These are phyloP conservation scores for Mustela lutreola DNA, from an alignment of 2,113 vertebrate species.

Conservation along the genomic window DNA sequence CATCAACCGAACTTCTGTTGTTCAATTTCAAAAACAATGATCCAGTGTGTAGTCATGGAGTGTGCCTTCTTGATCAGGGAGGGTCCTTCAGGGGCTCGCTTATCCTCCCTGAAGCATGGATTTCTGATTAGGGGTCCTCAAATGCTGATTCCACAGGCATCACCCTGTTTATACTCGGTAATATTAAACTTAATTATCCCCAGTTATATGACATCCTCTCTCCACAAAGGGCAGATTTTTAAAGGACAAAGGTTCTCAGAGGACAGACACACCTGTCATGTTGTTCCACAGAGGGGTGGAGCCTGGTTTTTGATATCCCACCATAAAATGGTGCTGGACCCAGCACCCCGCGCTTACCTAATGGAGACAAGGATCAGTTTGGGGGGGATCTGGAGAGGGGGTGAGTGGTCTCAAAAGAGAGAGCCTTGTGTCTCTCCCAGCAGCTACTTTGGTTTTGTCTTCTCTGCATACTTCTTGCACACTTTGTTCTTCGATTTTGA, in stretches of 20 bases:
- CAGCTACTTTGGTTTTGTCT: background rate
- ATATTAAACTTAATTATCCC: background rate
- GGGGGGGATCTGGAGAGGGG: accelerated
- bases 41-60: background rate
- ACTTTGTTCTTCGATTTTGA: background rate
- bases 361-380: background rate
- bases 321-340: background rate
- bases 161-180: background rate
- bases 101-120: background rate
- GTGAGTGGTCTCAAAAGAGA: background rate
- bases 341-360: background rate
- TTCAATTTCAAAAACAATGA: constrained; percentile 34
- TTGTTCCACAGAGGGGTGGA: background rate
- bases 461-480: background rate
- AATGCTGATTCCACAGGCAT: background rate
- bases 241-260: background rate
- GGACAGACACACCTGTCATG: background rate
- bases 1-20: background rate
- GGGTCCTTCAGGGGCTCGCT: background rate
- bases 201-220: background rate
- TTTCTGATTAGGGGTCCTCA: background rate
- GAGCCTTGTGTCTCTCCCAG: background rate
- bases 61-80: background rate
- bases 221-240: too few species aligned
- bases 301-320: background rate